Evolutionary conservation across 1,140 invertebrate species (phyloP), one percentile per base, ranked within the genome.

Genomic region (Polyergus mexicanus): DNA sequence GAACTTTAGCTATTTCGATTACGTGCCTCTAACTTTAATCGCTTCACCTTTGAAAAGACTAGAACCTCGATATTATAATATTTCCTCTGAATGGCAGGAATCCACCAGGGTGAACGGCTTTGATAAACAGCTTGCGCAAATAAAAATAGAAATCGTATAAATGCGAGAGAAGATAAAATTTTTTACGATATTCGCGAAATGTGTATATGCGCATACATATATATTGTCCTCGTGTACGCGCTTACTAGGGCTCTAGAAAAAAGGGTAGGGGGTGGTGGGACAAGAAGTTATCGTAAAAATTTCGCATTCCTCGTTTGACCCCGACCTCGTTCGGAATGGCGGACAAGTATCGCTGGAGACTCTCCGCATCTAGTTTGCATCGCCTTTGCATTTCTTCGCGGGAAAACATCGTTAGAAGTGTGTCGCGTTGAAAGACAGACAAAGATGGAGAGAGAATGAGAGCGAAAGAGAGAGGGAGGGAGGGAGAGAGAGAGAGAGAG

Each of bases 351-450:
- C 35, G 32, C 51, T 4, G 65, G 66, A 38, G 13, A 58, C 66
- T 74, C 78, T 25, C 68, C 22, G 68, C 78, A 74, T 83, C 68
- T 74, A 83, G 78, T 83, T 74, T 83, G 68, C 78, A 74, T 83
- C 78, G 38, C 38, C 56, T 83, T 83, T 62, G 38, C 78, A 74
- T 83, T 83, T 83, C 68, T 83, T 72, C 25, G 54, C 78, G 51
- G 66, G 35, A 44, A n/a, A 38, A 35, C 54, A 47, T 83, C 54
- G 78, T 74, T 83, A 83, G 68, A 83, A 83, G 41, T 72, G 54
- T 76, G 65, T 60, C 74, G 54, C 58, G n/a, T 28, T 74, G 19
- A 74, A 74, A 32, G 69, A 35, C 22, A 71, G 76, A 71, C 63
- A 25, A n/a, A 51, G 32, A 32, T 62, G 19, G 75, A 62, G 75